phyloP scores from a whole-genome alignment of 2,113 vertebrate genomes.

The Nibea albiflora region DNA sequence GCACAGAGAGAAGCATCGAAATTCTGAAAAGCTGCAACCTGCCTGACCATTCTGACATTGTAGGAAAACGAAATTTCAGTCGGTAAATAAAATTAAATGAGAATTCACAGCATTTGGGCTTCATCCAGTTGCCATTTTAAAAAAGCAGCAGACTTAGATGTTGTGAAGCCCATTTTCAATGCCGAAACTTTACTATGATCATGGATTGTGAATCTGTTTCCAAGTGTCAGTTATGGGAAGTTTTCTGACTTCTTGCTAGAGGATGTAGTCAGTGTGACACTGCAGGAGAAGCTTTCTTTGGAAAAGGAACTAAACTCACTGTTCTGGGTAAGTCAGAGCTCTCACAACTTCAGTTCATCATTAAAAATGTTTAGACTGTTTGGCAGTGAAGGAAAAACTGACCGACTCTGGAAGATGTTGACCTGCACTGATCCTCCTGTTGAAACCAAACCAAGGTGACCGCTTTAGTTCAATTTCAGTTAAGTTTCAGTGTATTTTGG shows the following conservation, averaged over 20 bases:
- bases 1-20: neutral
- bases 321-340: slow-evolving; percentile 31
- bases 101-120: neutral
- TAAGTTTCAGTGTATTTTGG: neutral
- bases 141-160: neutral
- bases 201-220: neutral
- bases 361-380: neutral
- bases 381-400: neutral
- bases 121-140: neutral
- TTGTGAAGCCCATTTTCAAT: too few relatives aligned
- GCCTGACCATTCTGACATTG: too few relatives aligned
- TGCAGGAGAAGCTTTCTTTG: slow-evolving; percentile 75
- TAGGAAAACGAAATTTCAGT: neutral
- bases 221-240: neutral
- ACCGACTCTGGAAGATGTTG: neutral
- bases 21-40: too few relatives aligned
- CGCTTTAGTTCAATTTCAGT: neutral
- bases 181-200: neutral
- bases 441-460: neutral
- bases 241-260: slow-evolving; percentile 52
- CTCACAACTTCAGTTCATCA: neutral
- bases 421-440: neutral
- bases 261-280: slow-evolving; percentile 19
- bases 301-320: slow-evolving; percentile 60
- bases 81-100: neutral